These are phyloP conservation scores for Heliconius erato DNA, from an alignment of 2,888 invertebrate species.

Conservation along the genomic window DNA sequence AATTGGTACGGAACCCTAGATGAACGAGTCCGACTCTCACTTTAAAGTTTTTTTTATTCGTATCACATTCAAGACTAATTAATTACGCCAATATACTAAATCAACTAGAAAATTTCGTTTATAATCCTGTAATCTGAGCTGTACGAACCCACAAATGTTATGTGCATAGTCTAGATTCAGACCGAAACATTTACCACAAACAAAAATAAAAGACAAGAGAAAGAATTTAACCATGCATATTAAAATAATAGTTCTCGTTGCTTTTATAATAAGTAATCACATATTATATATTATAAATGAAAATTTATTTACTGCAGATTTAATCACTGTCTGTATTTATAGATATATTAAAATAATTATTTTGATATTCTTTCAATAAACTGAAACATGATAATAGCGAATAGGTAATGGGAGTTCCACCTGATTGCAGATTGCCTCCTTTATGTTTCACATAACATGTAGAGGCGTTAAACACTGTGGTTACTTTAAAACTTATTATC, in stretches of 20 bases:
- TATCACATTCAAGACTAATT: no score
- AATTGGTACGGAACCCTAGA: no score
- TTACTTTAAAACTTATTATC: conserved; percentile 4
- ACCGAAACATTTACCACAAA: neutral
- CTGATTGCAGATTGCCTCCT: neutral
- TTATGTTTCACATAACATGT: conserved; percentile 5
- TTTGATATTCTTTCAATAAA: neutral
- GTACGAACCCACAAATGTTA: neutral
- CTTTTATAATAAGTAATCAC: neutral
- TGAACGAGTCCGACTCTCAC: no score
- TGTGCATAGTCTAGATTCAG: neutral
- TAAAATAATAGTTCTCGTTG: neutral
- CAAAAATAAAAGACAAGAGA: neutral
- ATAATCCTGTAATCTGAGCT: neutral
- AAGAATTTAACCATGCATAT: neutral
- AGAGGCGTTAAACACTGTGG: conserved; percentile 1
- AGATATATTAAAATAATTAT: neutral
- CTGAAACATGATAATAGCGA: neutral
- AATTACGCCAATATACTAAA: neutral
- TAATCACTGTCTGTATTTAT: neutral
- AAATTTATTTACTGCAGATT: neutral
- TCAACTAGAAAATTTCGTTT: neutral
- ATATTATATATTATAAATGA: neutral
- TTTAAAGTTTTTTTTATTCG: no score
- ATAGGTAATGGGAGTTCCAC: neutral